Base-by-base conservation (phyloP, 2,113 vertebrate species). In the Nanger granti region DNA sequence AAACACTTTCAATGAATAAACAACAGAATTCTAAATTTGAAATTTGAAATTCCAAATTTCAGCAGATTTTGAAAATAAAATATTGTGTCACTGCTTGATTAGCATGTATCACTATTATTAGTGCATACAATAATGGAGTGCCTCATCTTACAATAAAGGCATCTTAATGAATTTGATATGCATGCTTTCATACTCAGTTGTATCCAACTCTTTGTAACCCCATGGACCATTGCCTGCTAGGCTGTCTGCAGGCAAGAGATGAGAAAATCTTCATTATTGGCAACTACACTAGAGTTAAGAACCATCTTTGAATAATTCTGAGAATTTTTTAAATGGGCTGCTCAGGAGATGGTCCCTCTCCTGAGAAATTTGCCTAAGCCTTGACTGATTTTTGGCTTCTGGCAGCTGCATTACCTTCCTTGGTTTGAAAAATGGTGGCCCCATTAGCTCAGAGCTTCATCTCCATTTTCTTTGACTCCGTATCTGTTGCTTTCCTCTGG, bases 31-130 rank as follows among this genome's bases (percentile, higher is more conserved):
- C 59, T 86, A 84, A 62, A 31, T 62, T 31, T 31, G 28, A 62
- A 31, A 62, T 31, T 62, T 31, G 28, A 62, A 31, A 62, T 31
- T 62, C 60, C 28, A 62, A 62, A 62, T 62, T 62, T 62, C 29
- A 64, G 31, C 29, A 64, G 60, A 64, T 7, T 91, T 96, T 89
- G 64, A 94, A 89, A 91, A 59, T 73, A 93, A 85, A 93, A 57
- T 7, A 89, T 1, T 47, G 12, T 47, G 13, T 69, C 31, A 41
- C 4, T 87, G 10, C 14, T 54, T 64, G 37, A 59, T 59, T 62
- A 60, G 5, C 47, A 91, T 60, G 2, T 2, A 54, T 66, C 3
- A n/a, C 22, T 92, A 34, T 94, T 54, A 73, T 49, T 73, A 59
- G 29, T 60, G 17, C 18, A n/a, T 37, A 89, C 41, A 93, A 87